Conservation (phyloP, 2,113 vertebrate genomes). For the Neodon shergylaensis region DNA sequence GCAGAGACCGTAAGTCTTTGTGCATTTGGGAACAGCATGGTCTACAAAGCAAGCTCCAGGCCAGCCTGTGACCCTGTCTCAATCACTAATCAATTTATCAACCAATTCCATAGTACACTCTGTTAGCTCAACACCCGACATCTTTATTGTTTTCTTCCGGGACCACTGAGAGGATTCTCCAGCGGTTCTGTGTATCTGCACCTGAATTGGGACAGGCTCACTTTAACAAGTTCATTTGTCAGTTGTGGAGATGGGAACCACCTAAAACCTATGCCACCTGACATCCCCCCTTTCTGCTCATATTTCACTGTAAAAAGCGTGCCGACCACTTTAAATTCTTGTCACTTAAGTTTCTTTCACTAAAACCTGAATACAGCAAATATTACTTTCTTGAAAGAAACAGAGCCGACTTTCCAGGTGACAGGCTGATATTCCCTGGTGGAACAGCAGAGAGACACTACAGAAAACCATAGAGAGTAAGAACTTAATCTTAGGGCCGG, state of each 20-base stretch:
- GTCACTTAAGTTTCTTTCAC: neutral
- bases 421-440: neutral
- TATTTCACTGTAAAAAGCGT: neutral
- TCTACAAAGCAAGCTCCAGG: neutral
- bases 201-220: neutral
- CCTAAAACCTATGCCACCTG: neutral
- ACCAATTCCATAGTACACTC: neutral
- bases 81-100: neutral
- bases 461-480: neutral
- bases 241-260: neutral
- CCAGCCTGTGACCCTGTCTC: neutral
- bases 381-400: neutral
- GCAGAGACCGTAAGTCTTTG: neutral
- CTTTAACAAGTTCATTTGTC: slow-evolving; percentile 1
- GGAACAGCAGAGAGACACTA: neutral
- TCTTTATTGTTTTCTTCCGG: neutral
- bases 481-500: neutral
- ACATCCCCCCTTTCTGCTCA: neutral
- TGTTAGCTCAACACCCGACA: neutral
- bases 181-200: neutral
- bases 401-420: neutral
- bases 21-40: neutral
- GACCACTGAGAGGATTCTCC: neutral
- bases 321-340: neutral
- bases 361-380: neutral